A percentile compares a stretch with the other conserved stretches of the same genome.
Conservation (phyloP, 1,140 invertebrate genomes). For the Uloborus diversus region DNA sequence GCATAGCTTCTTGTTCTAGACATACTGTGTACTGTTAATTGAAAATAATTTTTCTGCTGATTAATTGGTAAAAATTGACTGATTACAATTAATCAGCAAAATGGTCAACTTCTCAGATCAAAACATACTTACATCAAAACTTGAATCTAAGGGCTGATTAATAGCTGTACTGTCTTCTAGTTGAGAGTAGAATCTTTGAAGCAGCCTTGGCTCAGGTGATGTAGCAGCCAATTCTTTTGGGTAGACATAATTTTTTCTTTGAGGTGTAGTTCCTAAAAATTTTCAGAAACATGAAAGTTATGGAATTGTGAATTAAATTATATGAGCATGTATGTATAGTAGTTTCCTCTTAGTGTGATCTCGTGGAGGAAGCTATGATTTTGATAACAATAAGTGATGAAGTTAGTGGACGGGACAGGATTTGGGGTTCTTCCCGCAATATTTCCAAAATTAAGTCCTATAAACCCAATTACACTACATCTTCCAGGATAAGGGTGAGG, state of each 20-base stretch:
- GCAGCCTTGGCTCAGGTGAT: constrained; percentile 75
- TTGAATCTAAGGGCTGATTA: constrained; percentile 16
- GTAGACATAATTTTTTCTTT: constrained; percentile 71
- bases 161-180: constrained; percentile 8
- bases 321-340: neutral
- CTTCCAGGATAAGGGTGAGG: no score
- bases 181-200: constrained; percentile 67
- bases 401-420: neutral
- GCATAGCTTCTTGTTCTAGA: no score
- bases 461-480: neutral
- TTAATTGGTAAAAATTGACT: no score
- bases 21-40: no score
- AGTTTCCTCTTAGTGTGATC: neutral
- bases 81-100: no score
- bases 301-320: neutral
- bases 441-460: no score
- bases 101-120: no score
- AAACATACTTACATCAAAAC: constrained; percentile 38
- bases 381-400: neutral
- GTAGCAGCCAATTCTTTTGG: constrained; percentile 71
- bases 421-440: no score
- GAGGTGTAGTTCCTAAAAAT: constrained; percentile 69
- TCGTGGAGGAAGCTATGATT: no score
- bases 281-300: neutral
- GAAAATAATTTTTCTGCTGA: no score